These are phyloP conservation scores for Chaenogobius annularis DNA, from an alignment of 2,113 vertebrate genomes.

Conservation along the genomic window DNA sequence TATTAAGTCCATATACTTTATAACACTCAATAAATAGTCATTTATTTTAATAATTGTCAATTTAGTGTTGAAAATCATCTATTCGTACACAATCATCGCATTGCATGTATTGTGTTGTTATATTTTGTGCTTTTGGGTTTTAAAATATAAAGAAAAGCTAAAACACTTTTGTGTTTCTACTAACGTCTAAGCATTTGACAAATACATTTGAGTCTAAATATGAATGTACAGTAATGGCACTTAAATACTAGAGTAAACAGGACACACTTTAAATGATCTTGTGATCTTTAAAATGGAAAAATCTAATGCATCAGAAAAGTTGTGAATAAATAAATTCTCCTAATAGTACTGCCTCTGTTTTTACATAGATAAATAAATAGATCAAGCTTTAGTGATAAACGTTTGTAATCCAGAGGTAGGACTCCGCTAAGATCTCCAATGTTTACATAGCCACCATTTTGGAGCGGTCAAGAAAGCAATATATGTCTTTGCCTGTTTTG, in stretches of 20 bases:
- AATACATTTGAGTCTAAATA: slow-evolving; percentile 20
- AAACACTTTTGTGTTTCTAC: slow-evolving; percentile 41
- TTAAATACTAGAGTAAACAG: slow-evolving; percentile 45
- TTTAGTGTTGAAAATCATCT: background rate
- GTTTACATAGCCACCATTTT: slow-evolving; percentile 2
- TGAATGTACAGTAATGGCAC: slow-evolving; percentile 40
- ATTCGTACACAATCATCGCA: background rate
- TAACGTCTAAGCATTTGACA: slow-evolving; percentile 57
- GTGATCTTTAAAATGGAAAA: slow-evolving; percentile 31
- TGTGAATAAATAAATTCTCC: background rate
- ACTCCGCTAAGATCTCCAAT: slow-evolving; percentile 5
- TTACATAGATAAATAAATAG: slow-evolving; percentile 19
- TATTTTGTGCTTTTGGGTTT: slow-evolving; percentile 42
- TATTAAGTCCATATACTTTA: slow-evolving; percentile 43
- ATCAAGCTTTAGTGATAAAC: slow-evolving; percentile 29
- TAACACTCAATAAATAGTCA: slow-evolving; percentile 1
- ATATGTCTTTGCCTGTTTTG: background rate
- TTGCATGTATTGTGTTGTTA: slow-evolving; percentile 8
- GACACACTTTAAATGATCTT: slow-evolving; percentile 32
- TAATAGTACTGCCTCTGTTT: slow-evolving; percentile 9
- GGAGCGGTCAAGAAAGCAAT: background rate
- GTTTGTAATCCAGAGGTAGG: slow-evolving; percentile 53
- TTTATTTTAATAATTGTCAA: slow-evolving; percentile 6
- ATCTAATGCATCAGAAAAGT: slow-evolving; percentile 18
- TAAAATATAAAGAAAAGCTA: slow-evolving; percentile 28